A percentile compares a stretch with the other conserved stretches of the same genome.
Conservation (phyloP, 2,797 vertebrate species). For the Hirundo rustica region DNA sequence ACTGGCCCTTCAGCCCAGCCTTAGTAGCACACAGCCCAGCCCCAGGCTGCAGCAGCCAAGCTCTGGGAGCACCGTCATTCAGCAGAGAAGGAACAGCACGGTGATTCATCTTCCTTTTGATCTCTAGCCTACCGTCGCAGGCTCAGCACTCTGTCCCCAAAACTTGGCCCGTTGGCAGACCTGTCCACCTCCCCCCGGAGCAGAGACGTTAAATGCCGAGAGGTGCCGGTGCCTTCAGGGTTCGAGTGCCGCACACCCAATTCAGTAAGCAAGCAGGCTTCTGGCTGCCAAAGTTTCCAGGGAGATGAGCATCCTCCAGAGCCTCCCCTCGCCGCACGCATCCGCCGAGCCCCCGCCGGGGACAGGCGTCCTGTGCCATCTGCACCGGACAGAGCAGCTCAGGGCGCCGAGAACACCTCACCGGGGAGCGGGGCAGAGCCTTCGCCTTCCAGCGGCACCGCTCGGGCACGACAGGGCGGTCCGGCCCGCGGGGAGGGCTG, state of each 20-base stretch:
- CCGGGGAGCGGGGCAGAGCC: not conserved
- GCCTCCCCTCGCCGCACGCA: not conserved
- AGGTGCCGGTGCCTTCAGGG: not conserved
- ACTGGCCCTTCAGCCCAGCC: not conserved
- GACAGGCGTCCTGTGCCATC: not conserved
- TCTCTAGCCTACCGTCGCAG: not conserved
- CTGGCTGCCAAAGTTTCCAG: slow-evolving; percentile 50
- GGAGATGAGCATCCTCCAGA: slow-evolving; percentile 39
- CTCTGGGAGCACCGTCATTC: not conserved
- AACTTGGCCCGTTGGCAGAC: not conserved
- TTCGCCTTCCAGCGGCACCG: rapidly evolving
- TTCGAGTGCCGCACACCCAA: not conserved
- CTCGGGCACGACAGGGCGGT: not conserved
- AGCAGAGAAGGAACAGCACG: not conserved
- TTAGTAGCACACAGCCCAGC: not conserved
- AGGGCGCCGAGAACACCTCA: not conserved
- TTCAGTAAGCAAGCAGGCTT: not conserved
- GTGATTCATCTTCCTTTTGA: slow-evolving; percentile 24
- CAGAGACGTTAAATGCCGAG: not conserved
- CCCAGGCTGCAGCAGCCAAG: not conserved
- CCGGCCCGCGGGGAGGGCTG: not conserved
- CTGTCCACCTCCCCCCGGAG: not conserved
- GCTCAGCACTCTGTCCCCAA: not conserved
- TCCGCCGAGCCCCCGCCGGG: not conserved
- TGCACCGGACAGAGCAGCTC: not conserved